These are phyloP conservation scores for Luscinia megarhynchos DNA, from an alignment of 2,797 vertebrate genomes.

Conservation along the genomic window DNA sequence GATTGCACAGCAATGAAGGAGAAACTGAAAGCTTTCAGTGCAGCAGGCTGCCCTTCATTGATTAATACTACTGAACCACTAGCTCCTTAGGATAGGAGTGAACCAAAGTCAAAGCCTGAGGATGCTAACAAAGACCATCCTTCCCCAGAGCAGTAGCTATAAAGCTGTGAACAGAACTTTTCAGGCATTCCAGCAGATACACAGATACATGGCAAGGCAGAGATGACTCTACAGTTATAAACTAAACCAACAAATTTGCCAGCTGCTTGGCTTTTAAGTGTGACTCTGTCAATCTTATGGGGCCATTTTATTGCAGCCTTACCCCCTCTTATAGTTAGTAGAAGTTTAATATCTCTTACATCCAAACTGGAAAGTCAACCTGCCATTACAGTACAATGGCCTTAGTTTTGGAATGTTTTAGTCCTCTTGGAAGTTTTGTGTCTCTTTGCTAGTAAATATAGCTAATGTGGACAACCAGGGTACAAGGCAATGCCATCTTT, in stretches of 20 bases:
- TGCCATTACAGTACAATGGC: neutral
- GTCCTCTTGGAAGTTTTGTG: neutral
- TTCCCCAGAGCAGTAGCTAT: neutral
- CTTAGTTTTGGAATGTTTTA: neutral
- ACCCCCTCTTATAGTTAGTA: neutral
- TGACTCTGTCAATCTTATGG: neutral
- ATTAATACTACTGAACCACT: neutral
- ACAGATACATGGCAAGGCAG: neutral
- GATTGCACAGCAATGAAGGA: neutral
- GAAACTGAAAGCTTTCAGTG: neutral
- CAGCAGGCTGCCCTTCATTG: neutral
- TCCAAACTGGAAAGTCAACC: neutral
- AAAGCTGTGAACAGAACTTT: constrained; percentile 18
- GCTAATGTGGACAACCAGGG: neutral
- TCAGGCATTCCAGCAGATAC: neutral
- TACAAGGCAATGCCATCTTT: neutral
- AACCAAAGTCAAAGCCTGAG: constrained; percentile 34
- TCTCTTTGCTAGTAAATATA: neutral
- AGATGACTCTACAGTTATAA: neutral
- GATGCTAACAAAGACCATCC: neutral
- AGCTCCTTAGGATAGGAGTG: neutral
- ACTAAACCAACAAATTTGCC: neutral
- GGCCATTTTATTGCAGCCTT: neutral
- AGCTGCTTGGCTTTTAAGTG: neutral
- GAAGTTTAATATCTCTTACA: neutral